Conservation (phyloP, 2,113 vertebrate genomes). For the Clupea harengus region DNA sequence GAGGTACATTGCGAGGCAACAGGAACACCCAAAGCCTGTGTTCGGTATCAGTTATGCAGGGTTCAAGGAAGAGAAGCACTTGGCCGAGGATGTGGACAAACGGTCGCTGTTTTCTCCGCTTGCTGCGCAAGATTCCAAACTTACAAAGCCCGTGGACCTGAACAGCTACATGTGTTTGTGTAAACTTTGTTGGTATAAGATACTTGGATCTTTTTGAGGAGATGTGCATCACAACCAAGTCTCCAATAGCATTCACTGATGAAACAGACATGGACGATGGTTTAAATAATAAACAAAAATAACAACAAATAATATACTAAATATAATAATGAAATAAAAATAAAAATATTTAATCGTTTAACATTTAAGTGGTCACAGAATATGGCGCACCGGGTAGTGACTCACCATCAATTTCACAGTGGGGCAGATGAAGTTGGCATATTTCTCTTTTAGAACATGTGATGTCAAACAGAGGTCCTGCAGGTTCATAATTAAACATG, state of each 20-base stretch:
- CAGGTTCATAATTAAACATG: constrained; percentile 37
- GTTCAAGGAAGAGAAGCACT: constrained; percentile 40
- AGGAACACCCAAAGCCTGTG: constrained; percentile 45
- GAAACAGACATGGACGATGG: not conserved
- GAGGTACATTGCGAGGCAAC: constrained; percentile 26
- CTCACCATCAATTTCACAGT: constrained; percentile 41
- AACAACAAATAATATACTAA: not conserved
- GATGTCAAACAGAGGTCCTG: constrained; percentile 38
- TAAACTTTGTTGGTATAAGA: constrained; percentile 26
- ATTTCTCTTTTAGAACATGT: constrained; percentile 18
- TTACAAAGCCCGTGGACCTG: constrained; percentile 22
- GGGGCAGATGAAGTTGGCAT: constrained; percentile 36
- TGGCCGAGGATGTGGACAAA: constrained; percentile 14
- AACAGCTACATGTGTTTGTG: constrained; percentile 23
- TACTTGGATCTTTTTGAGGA: not conserved
- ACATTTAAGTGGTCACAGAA: not conserved
- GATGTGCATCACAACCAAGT: constrained; percentile 30
- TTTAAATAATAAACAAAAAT: not conserved
- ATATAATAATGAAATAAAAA: too few species aligned
- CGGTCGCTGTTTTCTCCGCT: not conserved
- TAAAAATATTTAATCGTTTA: not conserved
- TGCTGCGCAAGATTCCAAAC: constrained; percentile 14
- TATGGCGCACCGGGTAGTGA: not conserved
- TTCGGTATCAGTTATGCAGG: not conserved
- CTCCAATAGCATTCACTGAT: constrained; percentile 34